A percentile compares a stretch with the other conserved stretches of the same genome.
Conservation (phyloP, 2,797 vertebrate genomes). For the Cyclura pinguis region DNA sequence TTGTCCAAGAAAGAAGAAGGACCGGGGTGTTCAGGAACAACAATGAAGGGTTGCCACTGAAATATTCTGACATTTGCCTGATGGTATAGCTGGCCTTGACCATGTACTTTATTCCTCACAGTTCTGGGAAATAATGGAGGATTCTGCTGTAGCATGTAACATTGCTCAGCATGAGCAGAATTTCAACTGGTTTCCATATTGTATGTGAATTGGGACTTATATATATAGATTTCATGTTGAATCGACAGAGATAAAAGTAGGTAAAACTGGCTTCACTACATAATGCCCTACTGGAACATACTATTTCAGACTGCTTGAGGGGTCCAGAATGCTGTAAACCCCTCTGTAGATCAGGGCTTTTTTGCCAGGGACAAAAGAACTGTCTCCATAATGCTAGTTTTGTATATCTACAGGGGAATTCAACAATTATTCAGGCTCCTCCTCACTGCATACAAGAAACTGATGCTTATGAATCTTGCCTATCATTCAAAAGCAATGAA, state of each 20-base stretch:
- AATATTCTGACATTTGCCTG: neutral
- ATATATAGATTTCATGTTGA: neutral
- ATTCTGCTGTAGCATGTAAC: too few species aligned
- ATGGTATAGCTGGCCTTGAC: neutral
- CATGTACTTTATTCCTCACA: neutral
- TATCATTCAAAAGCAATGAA: conserved; percentile 19
- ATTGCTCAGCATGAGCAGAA: neutral
- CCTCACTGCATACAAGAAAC: neutral
- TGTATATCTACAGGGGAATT: neutral
- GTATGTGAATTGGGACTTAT: neutral
- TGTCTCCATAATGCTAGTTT: neutral
- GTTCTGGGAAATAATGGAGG: neutral
- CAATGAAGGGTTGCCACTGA: too few species aligned
- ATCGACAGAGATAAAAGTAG: neutral
- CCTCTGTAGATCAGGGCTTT: neutral
- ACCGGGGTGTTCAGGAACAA: too few species aligned
- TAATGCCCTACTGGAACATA: neutral
- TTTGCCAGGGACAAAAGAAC: neutral
- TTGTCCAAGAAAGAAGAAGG: too few species aligned
- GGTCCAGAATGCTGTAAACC: neutral
- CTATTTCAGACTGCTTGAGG: neutral
- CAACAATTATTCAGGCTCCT: neutral
- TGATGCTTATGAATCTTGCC: conserved; percentile 1
- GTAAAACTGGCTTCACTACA: neutral
- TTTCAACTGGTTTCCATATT: neutral